Conservation (phyloP, 2,797 vertebrate genomes). For the Sebastiscus tertius region DNA sequence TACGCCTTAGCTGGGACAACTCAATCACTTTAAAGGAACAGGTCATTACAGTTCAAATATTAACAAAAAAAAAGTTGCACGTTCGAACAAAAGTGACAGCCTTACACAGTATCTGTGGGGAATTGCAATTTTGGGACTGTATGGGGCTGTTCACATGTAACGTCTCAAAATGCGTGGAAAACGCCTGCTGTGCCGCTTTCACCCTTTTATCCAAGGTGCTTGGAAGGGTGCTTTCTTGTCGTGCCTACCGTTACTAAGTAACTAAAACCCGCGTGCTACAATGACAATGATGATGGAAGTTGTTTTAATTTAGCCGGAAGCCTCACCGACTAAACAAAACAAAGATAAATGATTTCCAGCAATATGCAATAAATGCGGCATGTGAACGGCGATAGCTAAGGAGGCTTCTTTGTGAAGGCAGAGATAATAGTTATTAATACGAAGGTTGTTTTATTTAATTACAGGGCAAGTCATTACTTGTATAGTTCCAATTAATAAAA, state of each 20-base stretch:
- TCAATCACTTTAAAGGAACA: constrained; percentile 19
- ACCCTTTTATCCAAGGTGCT: no score
- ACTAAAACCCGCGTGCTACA: no score
- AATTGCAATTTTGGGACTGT: background rate
- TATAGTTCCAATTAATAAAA: background rate
- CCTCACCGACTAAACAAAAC: no score
- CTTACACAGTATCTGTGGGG: background rate
- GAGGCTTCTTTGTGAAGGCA: background rate
- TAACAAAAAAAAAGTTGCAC: background rate
- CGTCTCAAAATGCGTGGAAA: no score
- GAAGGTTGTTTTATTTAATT: background rate
- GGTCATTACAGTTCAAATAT: background rate
- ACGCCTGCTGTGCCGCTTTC: accelerated
- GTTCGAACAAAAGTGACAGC: background rate
- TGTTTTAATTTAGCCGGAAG: no score
- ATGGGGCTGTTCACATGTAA: no score
- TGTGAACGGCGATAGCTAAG: no score
- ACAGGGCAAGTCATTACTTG: background rate
- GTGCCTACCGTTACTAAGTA: no score
- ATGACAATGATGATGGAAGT: no score
- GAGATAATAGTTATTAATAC: background rate
- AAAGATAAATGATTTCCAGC: no score
- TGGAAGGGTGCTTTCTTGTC: no score
- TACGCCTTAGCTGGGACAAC: constrained; percentile 6
- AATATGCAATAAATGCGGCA: no score